Conservation (phyloP, 2,797 vertebrate genomes). For the Pantherophis vulpinus region DNA sequence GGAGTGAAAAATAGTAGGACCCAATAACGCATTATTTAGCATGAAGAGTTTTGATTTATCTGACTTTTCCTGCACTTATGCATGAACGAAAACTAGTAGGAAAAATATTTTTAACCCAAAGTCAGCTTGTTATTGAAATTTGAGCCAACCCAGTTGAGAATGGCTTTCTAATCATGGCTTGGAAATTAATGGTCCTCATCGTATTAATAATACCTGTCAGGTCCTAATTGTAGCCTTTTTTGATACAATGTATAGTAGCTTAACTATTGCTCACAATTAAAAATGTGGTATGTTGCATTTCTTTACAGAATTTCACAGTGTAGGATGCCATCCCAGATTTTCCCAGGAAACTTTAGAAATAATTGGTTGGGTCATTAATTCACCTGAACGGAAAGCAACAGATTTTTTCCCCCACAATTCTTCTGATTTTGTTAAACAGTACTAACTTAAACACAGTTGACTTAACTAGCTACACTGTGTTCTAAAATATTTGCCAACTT, state of each 20-base stretch:
- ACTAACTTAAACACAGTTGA: not conserved
- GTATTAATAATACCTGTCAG: slow-evolving; percentile 17
- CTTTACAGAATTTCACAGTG: slow-evolving; percentile 42
- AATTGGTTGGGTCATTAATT: not conserved
- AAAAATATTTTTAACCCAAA: slow-evolving; percentile 47
- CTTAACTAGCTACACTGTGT: not conserved
- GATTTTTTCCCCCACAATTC: not conserved
- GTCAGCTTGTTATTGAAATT: slow-evolving; percentile 44
- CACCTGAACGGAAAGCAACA: not conserved
- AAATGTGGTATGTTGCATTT: not conserved
- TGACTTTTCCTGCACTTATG: not conserved
- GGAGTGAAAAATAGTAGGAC: not conserved
- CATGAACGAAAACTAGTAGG: slow-evolving; percentile 52
- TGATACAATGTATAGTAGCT: not conserved
- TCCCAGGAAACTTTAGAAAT: slow-evolving; percentile 32
- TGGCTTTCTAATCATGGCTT: slow-evolving; percentile 27
- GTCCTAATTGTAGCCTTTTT: not conserved
- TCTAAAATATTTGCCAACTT: not conserved
- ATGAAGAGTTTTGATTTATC: not conserved
- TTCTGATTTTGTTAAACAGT: not conserved
- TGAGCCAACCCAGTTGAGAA: slow-evolving; percentile 32
- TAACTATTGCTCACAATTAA: not conserved
- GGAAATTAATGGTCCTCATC: slow-evolving; percentile 41
- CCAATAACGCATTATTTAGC: not conserved
- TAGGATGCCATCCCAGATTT: slow-evolving; percentile 36